Evolutionary conservation across 2,113 vertebrate species (phyloP).

Genomic region (Neodon shergylaensis): DNA sequence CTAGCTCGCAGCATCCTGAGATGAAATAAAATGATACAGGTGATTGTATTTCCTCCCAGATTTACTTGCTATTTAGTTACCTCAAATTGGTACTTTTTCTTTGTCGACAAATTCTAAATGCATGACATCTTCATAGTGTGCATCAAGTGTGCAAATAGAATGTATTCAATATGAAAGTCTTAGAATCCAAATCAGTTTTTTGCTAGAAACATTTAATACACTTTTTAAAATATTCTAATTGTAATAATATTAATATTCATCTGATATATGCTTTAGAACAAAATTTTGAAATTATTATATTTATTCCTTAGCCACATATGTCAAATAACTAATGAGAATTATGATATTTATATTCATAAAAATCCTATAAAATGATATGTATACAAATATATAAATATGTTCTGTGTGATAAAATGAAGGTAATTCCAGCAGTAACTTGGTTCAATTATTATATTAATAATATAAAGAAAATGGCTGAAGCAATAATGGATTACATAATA

Average conservation of each 20-base stretch:
- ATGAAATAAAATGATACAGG: not conserved
- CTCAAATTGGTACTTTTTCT: not conserved
- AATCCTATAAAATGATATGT: not conserved
- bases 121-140: not conserved
- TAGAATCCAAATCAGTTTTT: not conserved
- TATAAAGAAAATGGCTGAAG: not conserved
- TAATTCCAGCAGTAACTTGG: not conserved
- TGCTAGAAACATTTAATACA: not conserved
- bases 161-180: not conserved
- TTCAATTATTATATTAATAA: not conserved
- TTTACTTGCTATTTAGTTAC: not conserved
- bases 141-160: not conserved
- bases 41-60: not conserved
- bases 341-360: not conserved
- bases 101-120: conserved; percentile 8
- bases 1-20: not conserved
- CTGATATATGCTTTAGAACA: not conserved
- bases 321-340: not conserved
- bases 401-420: not conserved
- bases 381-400: not conserved
- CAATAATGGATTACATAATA: not conserved
- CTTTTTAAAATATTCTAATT: not conserved
- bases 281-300: not conserved
- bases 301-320: not conserved
- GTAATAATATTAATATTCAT: not conserved